Conservation (phyloP, 2,797 vertebrate species). For the Trichosurus vulpecula region DNA sequence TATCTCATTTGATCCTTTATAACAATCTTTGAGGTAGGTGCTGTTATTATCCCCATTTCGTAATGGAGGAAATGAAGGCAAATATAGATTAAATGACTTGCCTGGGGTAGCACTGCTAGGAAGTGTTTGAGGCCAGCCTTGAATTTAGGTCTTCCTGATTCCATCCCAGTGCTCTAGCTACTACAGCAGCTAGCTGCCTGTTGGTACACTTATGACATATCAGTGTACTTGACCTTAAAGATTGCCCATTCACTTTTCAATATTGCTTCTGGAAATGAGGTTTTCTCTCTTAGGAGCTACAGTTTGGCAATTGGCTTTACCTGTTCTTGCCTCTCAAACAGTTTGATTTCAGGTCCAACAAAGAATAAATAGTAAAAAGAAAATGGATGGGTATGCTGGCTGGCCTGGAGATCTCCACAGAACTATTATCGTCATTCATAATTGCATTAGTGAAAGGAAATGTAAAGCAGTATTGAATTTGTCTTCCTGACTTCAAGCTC, state of each 20-base stretch:
- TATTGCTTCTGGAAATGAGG: not conserved
- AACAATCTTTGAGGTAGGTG: not conserved
- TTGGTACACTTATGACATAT: not conserved
- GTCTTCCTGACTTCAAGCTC: not conserved
- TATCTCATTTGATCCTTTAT: not conserved
- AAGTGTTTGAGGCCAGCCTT: not conserved
- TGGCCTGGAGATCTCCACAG: not conserved
- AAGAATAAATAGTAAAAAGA: not conserved
- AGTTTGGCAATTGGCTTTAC: not conserved
- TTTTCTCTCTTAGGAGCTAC: not conserved
- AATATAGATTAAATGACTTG: not conserved
- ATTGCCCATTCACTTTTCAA: not conserved
- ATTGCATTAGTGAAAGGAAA: not conserved
- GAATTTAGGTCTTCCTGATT: conserved; percentile 29
- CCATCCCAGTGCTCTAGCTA: not conserved
- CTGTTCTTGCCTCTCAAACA: conserved; percentile 15
- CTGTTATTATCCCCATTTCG: not conserved
- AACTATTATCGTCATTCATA: not conserved
- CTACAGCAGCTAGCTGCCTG: not conserved
- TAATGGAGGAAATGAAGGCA: not conserved
- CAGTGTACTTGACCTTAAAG: not conserved
- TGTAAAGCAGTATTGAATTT: too few species aligned
- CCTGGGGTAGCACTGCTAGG: not conserved
- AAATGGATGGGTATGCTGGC: not conserved
- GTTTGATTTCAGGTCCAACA: conserved; percentile 23